These are phyloP conservation scores for Eufriesea mexicana DNA, from an alignment of 1,140 invertebrate genomes.

Conservation along the genomic window DNA sequence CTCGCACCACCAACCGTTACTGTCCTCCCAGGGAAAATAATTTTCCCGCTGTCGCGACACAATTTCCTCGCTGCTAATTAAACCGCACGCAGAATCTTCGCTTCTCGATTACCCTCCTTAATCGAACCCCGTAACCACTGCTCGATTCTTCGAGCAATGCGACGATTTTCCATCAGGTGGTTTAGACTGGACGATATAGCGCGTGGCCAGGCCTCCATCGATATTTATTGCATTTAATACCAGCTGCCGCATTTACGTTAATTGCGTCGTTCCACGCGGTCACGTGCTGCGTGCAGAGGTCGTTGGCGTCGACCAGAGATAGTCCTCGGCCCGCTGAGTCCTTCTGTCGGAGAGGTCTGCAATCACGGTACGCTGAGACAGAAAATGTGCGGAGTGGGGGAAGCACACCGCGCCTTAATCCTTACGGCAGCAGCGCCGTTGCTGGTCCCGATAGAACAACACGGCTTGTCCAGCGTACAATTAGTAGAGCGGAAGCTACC, in stretches of 20 bases:
- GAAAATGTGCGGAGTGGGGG: neutral
- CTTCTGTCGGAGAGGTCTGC: neutral
- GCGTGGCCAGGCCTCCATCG: slow-evolving; percentile 23
- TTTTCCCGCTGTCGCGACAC: neutral
- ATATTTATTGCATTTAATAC: slow-evolving; percentile 52
- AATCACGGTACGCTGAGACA: neutral
- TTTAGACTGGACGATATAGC: neutral
- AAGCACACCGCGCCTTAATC: slow-evolving; percentile 14
- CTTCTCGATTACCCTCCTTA: slow-evolving; percentile 20
- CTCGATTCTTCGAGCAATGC: slow-evolving; percentile 14
- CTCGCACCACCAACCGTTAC: neutral
- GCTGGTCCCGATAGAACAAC: slow-evolving; percentile 36
- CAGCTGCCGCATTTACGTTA: slow-evolving; percentile 40
- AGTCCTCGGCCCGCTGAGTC: slow-evolving; percentile 14
- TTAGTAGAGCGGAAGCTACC: slow-evolving; percentile 29
- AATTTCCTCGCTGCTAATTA: slow-evolving; percentile 15
- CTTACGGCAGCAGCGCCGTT: slow-evolving; percentile 8
- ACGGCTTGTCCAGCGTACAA: slow-evolving; percentile 35
- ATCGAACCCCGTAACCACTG: neutral
- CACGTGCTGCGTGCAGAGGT: neutral
- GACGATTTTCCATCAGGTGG: neutral
- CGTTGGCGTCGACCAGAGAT: neutral
- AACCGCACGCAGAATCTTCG: neutral
- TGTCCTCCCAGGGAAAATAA: neutral
- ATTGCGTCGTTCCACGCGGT: slow-evolving; percentile 33